Evolutionary conservation across 2,113 vertebrate species (phyloP).

Genomic region (Parus major): DNA sequence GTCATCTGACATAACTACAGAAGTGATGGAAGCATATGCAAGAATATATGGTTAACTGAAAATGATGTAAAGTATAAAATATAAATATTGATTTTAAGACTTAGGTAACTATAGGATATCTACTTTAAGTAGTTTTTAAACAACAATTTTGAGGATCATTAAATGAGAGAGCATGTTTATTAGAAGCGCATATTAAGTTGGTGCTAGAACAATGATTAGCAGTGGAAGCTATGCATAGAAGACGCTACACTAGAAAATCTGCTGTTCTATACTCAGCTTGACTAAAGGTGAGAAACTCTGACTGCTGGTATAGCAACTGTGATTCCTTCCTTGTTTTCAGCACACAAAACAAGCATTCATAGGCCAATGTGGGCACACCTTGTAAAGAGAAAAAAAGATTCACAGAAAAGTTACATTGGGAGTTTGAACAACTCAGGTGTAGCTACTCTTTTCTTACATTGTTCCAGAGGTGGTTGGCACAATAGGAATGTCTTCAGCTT

Average conservation of each 20-base stretch:
- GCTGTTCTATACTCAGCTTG: slow-evolving; percentile 56
- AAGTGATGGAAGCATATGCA: slow-evolving; percentile 18
- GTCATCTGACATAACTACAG: slow-evolving; percentile 18
- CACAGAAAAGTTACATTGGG: slow-evolving; percentile 3
- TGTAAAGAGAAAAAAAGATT: slow-evolving; percentile 48
- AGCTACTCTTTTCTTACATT: slow-evolving; percentile 77
- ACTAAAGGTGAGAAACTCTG: slow-evolving; percentile 46
- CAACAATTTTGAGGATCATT: slow-evolving; percentile 17
- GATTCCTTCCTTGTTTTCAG: slow-evolving; percentile 60
- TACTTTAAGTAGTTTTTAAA: slow-evolving; percentile 38
- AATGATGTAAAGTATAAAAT: slow-evolving; percentile 13
- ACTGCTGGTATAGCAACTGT: slow-evolving; percentile 27
- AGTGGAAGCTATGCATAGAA: slow-evolving; percentile 20
- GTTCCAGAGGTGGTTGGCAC: slow-evolving; percentile 92
- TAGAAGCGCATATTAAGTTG: slow-evolving; percentile 44
- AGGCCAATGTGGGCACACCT: slow-evolving; percentile 35
- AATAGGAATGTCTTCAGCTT: slow-evolving; percentile 92
- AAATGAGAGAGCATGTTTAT: slow-evolving; percentile 56
- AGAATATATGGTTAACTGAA: slow-evolving; percentile 46
- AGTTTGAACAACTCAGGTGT: background rate
- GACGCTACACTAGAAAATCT: slow-evolving; percentile 20
- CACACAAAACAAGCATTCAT: slow-evolving; percentile 36
- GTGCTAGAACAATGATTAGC: slow-evolving; percentile 42
- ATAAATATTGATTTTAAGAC: slow-evolving; percentile 31
- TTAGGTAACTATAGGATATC: slow-evolving; percentile 16